Evolutionary conservation across 2,797 vertebrate genomes (phyloP).

Genomic region (Neopelma chrysocephalum): DNA sequence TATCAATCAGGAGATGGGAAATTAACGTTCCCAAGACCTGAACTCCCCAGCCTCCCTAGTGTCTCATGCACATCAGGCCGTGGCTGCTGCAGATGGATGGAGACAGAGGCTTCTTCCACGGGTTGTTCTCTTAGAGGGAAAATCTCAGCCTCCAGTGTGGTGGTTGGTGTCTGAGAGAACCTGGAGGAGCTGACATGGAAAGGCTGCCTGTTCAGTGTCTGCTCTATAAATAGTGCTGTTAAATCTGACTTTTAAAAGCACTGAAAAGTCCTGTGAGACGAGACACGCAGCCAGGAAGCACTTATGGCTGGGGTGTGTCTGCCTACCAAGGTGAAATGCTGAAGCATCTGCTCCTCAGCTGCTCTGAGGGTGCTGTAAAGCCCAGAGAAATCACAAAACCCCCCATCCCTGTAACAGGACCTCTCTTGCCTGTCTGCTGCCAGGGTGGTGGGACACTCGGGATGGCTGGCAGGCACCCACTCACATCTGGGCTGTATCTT

Average conservation of each 20-base stretch:
- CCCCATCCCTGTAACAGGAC: no score
- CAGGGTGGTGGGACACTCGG: not conserved
- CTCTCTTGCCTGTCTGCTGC: not conserved
- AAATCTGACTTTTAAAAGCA: constrained; percentile 10
- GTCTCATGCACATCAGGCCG: not conserved
- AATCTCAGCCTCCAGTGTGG: not conserved
- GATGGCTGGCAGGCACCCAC: not conserved
- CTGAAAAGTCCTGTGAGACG: not conserved
- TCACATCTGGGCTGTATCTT: not conserved
- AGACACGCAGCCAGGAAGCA: not conserved
- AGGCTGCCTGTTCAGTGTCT: not conserved
- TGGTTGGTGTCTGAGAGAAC: not conserved
- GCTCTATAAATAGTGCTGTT: not conserved
- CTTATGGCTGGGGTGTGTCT: not conserved
- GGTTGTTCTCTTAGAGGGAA: not conserved
- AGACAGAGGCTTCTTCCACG: accelerated
- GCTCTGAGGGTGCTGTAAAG: not conserved
- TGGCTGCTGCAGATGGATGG: not conserved
- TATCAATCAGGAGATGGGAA: not conserved
- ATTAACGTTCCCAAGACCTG: accelerated
- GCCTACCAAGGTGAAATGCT: not conserved
- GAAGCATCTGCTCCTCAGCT: not conserved
- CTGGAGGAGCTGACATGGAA: not conserved
- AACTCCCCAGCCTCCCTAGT: not conserved
- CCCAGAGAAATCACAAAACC: not conserved